Percentiles rank a stretch among this genome's conserved stretches.
phyloP scores from a whole-genome alignment of 2,113 vertebrate genomes.

The Pteropus alecto region DNA sequence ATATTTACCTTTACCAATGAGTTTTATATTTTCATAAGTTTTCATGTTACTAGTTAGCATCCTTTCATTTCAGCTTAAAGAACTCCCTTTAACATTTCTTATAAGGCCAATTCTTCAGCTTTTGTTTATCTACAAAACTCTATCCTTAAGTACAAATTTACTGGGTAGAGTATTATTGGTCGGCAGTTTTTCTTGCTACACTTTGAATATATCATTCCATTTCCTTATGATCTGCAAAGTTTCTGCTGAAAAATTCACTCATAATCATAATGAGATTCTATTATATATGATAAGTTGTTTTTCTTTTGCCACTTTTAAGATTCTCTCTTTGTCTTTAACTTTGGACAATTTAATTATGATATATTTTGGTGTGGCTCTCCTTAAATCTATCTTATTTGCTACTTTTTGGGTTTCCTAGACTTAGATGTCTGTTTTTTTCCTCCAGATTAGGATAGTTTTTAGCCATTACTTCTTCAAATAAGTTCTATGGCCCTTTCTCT shows the following conservation, averaged over 20 bases:
- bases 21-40: neutral
- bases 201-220: neutral
- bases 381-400: neutral
- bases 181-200: neutral
- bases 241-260: neutral
- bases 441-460: neutral
- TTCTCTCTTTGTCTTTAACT: neutral
- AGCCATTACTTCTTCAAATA: neutral
- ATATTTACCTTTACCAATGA: neutral
- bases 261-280: neutral
- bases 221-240: neutral
- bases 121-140: neutral
- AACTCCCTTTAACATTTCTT: neutral
- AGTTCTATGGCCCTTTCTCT: neutral
- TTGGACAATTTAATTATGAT: neutral
- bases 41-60: neutral
- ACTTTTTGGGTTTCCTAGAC: neutral
- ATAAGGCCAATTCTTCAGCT: neutral
- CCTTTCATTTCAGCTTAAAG: neutral
- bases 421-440: neutral
- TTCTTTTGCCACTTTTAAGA: neutral
- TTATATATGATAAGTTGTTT: neutral
- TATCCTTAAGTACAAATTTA: neutral
- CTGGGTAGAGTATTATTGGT: neutral
- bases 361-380: neutral